A percentile compares a stretch with the other conserved stretches of the same genome.
Evolutionary conservation across 2,797 vertebrate species (phyloP).

Genomic region (Poliocrania exsul): DNA sequence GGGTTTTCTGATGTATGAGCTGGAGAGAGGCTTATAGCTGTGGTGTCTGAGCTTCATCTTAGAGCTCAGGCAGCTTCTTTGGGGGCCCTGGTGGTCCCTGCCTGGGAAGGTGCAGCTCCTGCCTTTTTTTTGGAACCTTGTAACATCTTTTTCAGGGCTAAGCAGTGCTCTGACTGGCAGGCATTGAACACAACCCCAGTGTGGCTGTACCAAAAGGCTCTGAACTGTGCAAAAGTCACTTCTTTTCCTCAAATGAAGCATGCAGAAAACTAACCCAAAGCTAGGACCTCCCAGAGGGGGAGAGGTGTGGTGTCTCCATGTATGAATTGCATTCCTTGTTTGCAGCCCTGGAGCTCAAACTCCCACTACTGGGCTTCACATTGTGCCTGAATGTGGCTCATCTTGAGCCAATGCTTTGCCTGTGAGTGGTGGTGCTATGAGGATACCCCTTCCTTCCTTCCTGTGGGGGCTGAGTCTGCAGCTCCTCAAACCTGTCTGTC

Average conservation of each 20-base stretch:
- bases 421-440: rapidly evolving
- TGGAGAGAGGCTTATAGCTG: background rate
- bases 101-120: background rate
- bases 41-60: background rate
- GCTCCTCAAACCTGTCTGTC: background rate
- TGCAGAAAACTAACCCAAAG: background rate
- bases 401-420: rapidly evolving
- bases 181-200: rapidly evolving
- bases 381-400: background rate
- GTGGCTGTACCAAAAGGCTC: rapidly evolving
- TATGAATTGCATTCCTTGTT: background rate
- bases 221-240: background rate
- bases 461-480: background rate
- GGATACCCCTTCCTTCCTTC: background rate
- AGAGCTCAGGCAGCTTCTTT: background rate
- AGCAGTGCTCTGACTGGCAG: background rate
- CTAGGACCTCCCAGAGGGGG: background rate
- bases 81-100: background rate
- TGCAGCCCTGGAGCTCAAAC: background rate
- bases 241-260: background rate
- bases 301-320: rapidly evolving
- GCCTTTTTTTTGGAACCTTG: background rate
- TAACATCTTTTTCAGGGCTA: background rate
- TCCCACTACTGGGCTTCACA: background rate
- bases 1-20: background rate